Conservation (phyloP, 2,797 vertebrate species). For the Sciaenops ocellatus region DNA sequence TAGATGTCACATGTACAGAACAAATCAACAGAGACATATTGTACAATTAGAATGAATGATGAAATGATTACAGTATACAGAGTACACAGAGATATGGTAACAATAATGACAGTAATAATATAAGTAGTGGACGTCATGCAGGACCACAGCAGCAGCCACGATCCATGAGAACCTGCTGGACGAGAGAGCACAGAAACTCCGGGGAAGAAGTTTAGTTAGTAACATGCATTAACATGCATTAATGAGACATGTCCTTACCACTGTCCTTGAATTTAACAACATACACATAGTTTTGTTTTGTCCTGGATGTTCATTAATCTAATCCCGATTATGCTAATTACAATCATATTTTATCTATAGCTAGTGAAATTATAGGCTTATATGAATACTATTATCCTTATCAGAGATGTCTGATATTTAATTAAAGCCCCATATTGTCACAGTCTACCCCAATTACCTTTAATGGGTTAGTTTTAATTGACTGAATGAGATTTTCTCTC, state of each 20-base stretch:
- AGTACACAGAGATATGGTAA: too few relatives aligned
- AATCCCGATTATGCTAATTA: constrained; percentile 28
- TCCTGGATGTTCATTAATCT: background rate
- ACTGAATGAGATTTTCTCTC: constrained; percentile 11
- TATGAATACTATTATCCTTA: constrained; percentile 44
- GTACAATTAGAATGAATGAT: too few relatives aligned
- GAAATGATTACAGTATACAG: too few relatives aligned
- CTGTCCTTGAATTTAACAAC: background rate
- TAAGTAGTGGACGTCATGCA: too few relatives aligned
- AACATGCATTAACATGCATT: background rate
- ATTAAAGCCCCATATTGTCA: constrained; percentile 22
- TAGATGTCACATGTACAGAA: too few relatives aligned
- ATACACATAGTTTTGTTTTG: background rate
- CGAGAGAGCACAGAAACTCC: too few relatives aligned
- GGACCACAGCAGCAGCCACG: too few relatives aligned
- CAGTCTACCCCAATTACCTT: constrained; percentile 20
- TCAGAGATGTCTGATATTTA: constrained; percentile 32
- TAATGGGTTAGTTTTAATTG: constrained; percentile 29
- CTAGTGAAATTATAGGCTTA: background rate
- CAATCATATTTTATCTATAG: constrained; percentile 23
- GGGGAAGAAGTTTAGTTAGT: too few relatives aligned
- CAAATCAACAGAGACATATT: too few relatives aligned
- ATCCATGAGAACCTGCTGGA: too few relatives aligned
- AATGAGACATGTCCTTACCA: too few relatives aligned
- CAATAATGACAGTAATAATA: too few relatives aligned